Evolutionary conservation across 2,113 vertebrate genomes (phyloP).

Genomic region (Apteryx mantelli): DNA sequence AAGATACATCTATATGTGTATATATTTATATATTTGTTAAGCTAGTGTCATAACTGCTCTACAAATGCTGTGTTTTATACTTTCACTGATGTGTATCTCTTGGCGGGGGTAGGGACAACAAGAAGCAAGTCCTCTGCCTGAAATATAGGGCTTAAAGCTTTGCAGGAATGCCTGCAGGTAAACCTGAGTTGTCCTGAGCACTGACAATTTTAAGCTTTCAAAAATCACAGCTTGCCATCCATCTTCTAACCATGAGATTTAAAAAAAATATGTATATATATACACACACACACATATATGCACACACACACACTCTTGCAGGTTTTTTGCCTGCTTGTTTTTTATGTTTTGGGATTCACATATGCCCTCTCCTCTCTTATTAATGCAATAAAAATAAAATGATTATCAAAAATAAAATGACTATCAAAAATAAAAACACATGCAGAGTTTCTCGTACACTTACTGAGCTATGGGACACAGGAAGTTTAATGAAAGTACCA

Average conservation of each 20-base stretch:
- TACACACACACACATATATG: too few relatives aligned
- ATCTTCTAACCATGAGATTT: neutral
- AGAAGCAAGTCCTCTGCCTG: neutral
- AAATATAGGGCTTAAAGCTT: neutral
- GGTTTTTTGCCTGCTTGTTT: fast-evolving
- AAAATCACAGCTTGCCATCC: neutral
- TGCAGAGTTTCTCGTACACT: neutral
- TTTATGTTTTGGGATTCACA: neutral
- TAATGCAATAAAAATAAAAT: neutral
- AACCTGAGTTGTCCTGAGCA: neutral
- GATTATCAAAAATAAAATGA: neutral
- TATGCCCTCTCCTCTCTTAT: neutral
- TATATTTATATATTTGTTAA: neutral
- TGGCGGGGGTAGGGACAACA: neutral
- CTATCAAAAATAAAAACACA: neutral
- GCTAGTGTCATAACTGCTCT: neutral
- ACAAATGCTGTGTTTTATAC: neutral
- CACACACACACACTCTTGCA: neutral
- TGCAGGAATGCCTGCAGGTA: neutral
- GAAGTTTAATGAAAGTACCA: neutral
- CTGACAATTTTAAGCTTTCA: neutral
- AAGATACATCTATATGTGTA: too few relatives aligned
- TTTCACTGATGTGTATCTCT: neutral
- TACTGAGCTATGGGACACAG: neutral
- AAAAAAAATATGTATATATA: neutral